These are phyloP conservation scores for Drosophila conformis DNA, from an alignment of 2,888 invertebrate species.

Conservation along the genomic window DNA sequence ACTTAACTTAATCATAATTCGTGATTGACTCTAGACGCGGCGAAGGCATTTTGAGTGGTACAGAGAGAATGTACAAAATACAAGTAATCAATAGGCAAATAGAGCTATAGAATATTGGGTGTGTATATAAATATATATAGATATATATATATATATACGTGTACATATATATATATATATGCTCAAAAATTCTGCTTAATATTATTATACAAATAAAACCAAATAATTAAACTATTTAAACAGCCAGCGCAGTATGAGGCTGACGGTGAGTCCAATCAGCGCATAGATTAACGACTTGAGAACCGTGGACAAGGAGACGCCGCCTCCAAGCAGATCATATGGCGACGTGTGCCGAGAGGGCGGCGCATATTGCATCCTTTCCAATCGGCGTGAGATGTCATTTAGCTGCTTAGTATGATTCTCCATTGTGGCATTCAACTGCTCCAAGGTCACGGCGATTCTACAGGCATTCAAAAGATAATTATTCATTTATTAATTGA, in stretches of 20 bases:
- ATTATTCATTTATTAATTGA: not conserved
- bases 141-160: not conserved
- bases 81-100: slow-evolving; percentile 13
- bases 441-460: slow-evolving; percentile 85
- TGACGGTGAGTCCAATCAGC: slow-evolving; percentile 72
- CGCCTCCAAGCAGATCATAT: slow-evolving; percentile 52
- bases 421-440: slow-evolving; percentile 86
- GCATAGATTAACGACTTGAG: slow-evolving; percentile 77
- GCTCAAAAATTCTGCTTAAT: slow-evolving; percentile 60
- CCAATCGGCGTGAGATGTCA: slow-evolving; percentile 78
- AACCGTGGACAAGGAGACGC: slow-evolving; percentile 74
- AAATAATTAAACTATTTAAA: slow-evolving; percentile 76
- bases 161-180: slow-evolving; percentile 37
- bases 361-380: slow-evolving; percentile 82
- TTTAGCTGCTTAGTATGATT: slow-evolving; percentile 86
- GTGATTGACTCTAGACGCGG: slow-evolving; percentile 56
- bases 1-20: slow-evolving; percentile 51
- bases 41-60: slow-evolving; percentile 59
- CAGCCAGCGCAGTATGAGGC: slow-evolving; percentile 80
- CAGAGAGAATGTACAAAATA: slow-evolving; percentile 50
- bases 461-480: slow-evolving; percentile 68
- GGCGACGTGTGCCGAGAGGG: slow-evolving; percentile 29
- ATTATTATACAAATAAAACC: slow-evolving; percentile 39
- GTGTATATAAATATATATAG: slow-evolving; percentile 42
- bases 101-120: slow-evolving; percentile 25